phyloP scores from a whole-genome alignment of 2,113 vertebrate species.

The Symphodus melops region DNA sequence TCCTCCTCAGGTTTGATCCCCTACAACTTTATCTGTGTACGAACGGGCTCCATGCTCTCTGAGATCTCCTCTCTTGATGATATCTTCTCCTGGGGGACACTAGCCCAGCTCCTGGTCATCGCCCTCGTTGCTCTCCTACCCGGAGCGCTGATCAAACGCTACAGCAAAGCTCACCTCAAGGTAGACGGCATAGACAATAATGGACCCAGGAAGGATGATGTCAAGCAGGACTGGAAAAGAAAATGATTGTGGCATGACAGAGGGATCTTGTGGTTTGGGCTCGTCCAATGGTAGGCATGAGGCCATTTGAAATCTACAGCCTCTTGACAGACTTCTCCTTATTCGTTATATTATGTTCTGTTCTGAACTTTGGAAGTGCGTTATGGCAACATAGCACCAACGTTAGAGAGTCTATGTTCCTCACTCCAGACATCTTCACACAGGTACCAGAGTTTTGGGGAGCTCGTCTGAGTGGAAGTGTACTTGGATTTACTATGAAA shows the following conservation, averaged over 20 bases:
- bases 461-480: neutral
- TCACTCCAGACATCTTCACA: neutral
- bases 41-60: constrained; percentile 94
- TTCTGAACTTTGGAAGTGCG: constrained; percentile 8
- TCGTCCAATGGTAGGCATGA: neutral
- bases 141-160: constrained; percentile 90
- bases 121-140: constrained; percentile 91
- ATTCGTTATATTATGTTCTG: neutral
- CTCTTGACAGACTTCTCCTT: constrained; percentile 12
- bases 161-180: constrained; percentile 83
- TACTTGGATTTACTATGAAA: neutral
- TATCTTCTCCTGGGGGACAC: constrained; percentile 93
- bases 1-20: constrained; percentile 89
- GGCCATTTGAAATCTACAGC: constrained; percentile 26
- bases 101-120: constrained; percentile 91
- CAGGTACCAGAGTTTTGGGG: neutral
- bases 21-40: constrained; percentile 98
- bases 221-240: constrained; percentile 81
- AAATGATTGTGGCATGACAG: constrained; percentile 37
- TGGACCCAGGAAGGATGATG: constrained; percentile 45
- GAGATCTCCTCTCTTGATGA: constrained; percentile 92
- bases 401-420: neutral
- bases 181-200: constrained; percentile 78
- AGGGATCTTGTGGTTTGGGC: neutral
- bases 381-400: constrained; percentile 25